Conservation (phyloP, 2,113 vertebrate genomes). For the Hemicordylus capensis region DNA sequence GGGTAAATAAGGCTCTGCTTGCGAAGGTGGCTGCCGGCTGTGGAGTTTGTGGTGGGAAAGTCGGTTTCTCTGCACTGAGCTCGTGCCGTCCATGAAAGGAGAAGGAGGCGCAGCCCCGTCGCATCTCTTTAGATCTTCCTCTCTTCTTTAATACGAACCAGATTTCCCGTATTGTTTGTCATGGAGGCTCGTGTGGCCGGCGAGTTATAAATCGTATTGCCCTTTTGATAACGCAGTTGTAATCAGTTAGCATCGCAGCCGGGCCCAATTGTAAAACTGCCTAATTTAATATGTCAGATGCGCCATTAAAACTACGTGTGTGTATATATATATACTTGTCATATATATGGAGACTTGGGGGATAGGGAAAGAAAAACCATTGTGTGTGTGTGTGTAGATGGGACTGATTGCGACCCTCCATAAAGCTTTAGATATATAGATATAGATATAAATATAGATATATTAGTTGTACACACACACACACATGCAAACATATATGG, state of each 20-base stretch:
- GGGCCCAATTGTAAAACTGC: slow-evolving; percentile 78
- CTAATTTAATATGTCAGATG: slow-evolving; percentile 76
- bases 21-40: neutral
- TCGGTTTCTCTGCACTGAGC: neutral
- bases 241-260: slow-evolving; percentile 77
- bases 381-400: too few relatives aligned
- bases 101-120: neutral
- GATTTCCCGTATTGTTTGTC: slow-evolving; percentile 73
- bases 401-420: too few relatives aligned
- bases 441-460: too few relatives aligned
- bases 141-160: slow-evolving; percentile 72
- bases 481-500: too few relatives aligned
- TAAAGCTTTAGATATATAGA: neutral
- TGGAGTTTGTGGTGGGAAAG: neutral
- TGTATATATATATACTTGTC: too few relatives aligned
- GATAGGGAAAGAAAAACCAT: too few relatives aligned
- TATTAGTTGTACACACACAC: too few relatives aligned
- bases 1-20: slow-evolving; percentile 1
- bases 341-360: too few relatives aligned
- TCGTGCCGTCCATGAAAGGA: neutral
- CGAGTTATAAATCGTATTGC: slow-evolving; percentile 81
- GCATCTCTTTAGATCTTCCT: slow-evolving; percentile 8
- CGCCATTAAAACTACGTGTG: slow-evolving; percentile 72
- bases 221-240: slow-evolving; percentile 81
- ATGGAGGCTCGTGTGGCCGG: slow-evolving; percentile 70